These are phyloP conservation scores for Drosophila diplacantha DNA, from an alignment of 2,888 invertebrate genomes.

Conservation along the genomic window DNA sequence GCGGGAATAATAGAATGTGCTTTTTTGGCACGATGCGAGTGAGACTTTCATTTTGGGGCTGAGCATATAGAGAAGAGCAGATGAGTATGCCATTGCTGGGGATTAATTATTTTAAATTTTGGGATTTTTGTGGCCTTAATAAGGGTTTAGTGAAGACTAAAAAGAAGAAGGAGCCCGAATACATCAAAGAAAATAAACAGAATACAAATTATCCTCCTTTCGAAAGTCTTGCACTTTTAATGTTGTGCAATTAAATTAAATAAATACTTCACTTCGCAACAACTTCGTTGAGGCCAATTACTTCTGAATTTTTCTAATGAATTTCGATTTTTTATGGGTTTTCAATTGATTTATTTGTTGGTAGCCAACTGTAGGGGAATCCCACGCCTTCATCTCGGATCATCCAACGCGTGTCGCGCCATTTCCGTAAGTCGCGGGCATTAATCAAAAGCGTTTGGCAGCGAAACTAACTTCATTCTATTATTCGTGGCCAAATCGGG, in stretches of 20 bases:
- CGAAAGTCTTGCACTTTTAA: not conserved
- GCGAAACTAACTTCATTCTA: conserved; percentile 32
- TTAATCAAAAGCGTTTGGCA: conserved; percentile 46
- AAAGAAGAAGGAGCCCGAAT: accelerated
- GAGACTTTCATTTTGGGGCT: conserved; percentile 15
- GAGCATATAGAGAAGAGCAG: not conserved
- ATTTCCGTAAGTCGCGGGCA: conserved; percentile 41
- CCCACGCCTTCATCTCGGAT: conserved; percentile 48
- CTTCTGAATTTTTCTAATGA: conserved; percentile 38
- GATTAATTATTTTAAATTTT: not conserved
- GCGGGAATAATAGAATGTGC: conserved; percentile 41
- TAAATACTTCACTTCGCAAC: not conserved
- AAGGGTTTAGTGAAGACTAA: not conserved
- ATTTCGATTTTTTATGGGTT: conserved; percentile 41
- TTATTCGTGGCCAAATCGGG: conserved; percentile 44
- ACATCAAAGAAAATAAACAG: not conserved
- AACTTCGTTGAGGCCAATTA: conserved; percentile 40
- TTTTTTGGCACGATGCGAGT: conserved; percentile 21
- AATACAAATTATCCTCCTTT: not conserved
- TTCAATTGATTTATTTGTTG: conserved; percentile 57
- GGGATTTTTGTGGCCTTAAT: not conserved
- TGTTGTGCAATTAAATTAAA: not conserved
- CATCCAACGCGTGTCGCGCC: conserved; percentile 47
- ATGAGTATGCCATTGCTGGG: not conserved
- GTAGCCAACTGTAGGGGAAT: conserved; percentile 9